Evolutionary conservation across 2,888 invertebrate species (phyloP), one percentile per base, ranked within the genome.

Genomic region (Drosophila aldrichi): DNA sequence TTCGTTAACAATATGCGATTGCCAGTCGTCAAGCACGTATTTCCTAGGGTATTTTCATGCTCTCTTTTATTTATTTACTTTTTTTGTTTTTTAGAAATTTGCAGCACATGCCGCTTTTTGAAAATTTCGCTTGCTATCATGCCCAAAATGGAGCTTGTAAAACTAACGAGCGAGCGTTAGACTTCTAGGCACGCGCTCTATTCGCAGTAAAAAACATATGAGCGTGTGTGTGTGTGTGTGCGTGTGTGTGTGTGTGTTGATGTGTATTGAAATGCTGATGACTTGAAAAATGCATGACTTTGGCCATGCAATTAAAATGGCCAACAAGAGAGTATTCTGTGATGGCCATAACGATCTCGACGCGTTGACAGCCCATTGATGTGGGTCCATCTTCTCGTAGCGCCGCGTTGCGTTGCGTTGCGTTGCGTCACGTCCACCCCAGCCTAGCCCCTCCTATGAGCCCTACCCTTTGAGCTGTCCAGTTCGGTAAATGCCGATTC

Each of bases 301-400:
- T 59, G 61, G 25, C 54, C 22, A 48, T 77, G 75, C 75, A 75
- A 75, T 75, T 75, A 75, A 75, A 75, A 77, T 72, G 77, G 66
- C 59, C 60, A 75, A 71, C 51, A 75, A 49, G 41, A 43, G 34
- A 62, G 38, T 16, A 51, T 43, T 59, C 36, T 44, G 14, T 55
- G 71, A 73, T 61, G 52, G 44, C 40, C 48, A 54, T 59, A 70
- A 72, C 66, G 66, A 71, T 51, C 34, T 41, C 18, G 61, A 77
- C 34, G 16, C 57, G 54, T 43, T 72, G 74, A 77, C 77, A 75
- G 58, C 60, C 36, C 55, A 76, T 63, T 74, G 74, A 74, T 65
- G 52, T 64, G 70, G 73, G 73, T 62, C 49, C 54, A 68, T 59
- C 36, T 58, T 25, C 57, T 41, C 20, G 34, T 9, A 18, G 29